A percentile compares a stretch with the other conserved stretches of the same genome.
Conservation (phyloP, 2,113 vertebrate genomes). For the Ameiurus melas region DNA sequence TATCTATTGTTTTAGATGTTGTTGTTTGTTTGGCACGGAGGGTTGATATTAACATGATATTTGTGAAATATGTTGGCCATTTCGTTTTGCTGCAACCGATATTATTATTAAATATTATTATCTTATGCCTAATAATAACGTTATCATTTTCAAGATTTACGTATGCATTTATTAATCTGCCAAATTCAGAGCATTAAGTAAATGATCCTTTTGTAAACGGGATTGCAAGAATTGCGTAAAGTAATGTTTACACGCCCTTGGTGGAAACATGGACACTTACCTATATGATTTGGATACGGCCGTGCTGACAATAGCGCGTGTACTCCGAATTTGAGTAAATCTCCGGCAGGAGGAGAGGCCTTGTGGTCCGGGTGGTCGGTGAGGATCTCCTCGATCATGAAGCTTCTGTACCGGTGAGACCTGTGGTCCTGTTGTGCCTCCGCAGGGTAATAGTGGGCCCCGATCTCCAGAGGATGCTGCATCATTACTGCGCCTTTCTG, state of each 20-base stretch:
- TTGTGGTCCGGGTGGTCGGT: conserved; percentile 89
- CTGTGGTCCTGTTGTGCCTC: conserved; percentile 86
- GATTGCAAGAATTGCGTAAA: neutral
- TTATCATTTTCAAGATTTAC: neutral
- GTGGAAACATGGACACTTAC: conserved; percentile 67
- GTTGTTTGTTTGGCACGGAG: neutral
- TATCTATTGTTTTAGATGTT: neutral
- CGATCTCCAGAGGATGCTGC: conserved; percentile 89
- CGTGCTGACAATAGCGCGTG: conserved; percentile 89
- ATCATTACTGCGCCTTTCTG: conserved; percentile 66
- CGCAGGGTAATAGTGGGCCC: conserved; percentile 82
- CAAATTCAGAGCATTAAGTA: neutral
- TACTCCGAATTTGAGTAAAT: conserved; percentile 93
- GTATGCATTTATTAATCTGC: neutral
- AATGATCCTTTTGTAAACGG: neutral
- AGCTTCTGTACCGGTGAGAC: conserved; percentile 94
- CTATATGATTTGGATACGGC: conserved; percentile 89
- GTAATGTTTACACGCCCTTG: too few species aligned
- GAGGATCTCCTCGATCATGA: conserved; percentile 98
- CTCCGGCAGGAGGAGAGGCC: conserved; percentile 79
- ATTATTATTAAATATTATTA: neutral
- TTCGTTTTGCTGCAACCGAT: neutral
- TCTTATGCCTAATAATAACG: neutral
- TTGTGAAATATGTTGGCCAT: neutral
- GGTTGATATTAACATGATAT: neutral